A percentile compares a stretch with the other conserved stretches of the same genome.
phyloP scores from a whole-genome alignment of 2,797 vertebrate species.

The Tokudaia tokunoshimensis region DNA sequence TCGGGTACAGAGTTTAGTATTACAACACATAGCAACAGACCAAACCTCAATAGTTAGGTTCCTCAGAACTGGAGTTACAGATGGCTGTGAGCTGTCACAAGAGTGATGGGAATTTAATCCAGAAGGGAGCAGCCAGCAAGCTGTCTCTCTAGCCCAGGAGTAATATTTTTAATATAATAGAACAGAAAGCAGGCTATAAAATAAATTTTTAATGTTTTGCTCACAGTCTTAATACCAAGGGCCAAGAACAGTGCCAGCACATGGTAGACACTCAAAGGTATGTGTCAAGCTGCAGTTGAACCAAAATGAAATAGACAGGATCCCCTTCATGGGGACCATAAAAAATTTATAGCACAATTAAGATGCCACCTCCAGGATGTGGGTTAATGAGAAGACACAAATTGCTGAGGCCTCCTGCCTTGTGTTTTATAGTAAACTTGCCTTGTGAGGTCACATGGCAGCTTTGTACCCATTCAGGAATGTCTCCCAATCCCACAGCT shows the following conservation, averaged over 20 bases:
- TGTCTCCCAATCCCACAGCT: not conserved
- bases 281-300: conserved; percentile 20
- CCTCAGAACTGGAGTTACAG: not conserved
- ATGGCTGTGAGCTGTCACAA: not conserved
- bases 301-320: not conserved
- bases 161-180: not conserved
- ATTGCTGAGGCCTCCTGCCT: not conserved
- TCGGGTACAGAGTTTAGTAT: not conserved
- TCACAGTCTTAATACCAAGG: conserved; percentile 7
- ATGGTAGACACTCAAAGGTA: not conserved
- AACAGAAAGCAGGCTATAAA: conserved; percentile 16
- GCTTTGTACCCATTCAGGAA: not conserved
- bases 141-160: not conserved
- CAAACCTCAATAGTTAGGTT: not conserved
- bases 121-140: not conserved
- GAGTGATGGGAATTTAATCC: not conserved
- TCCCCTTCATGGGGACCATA: not conserved
- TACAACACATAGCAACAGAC: not conserved
- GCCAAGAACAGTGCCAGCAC: not conserved
- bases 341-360: not conserved
- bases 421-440: not conserved
- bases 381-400: conserved; percentile 17
- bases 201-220: not conserved
- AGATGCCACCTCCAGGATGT: not conserved
- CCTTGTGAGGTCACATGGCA: not conserved